Base-by-base conservation (phyloP, 2,113 vertebrate genomes). In the Merops nubicus region DNA sequence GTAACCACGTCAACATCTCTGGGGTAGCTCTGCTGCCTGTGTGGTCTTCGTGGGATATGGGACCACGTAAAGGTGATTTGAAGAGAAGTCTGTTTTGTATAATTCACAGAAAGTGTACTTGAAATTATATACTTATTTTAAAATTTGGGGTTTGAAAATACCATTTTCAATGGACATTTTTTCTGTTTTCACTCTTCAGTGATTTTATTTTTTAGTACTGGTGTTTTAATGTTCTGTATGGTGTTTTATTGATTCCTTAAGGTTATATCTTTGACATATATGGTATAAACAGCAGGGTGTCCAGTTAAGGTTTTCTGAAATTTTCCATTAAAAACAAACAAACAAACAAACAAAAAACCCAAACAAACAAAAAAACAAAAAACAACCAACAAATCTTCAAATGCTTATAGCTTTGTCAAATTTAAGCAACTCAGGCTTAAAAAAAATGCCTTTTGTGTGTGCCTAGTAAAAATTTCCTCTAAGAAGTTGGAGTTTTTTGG, bases 1-100 rank as follows among this genome's bases (percentile, higher is more conserved):
- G 13, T 23, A 7, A 15, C 38, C 42, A 5, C 2, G 2, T 2
- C 8, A 56, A 15, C 7, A 4, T 8, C 21, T 29, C 28, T 19
- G 47, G 2, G 64, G 29, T 36, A 91, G 36, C 76, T 60, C 79
- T 76, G 81, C 45, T 40, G 8, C 12, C 40, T 1, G 0, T 11
- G 12, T 5, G n/a, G 16, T 33, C 57, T 73, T 48, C 5, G 0
- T 10, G 42, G 54, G 31, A 26, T 42, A 0, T 0, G n/a, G 25
- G 3, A 25, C n/a, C 38, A 28, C 2, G 1, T 5, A 12, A 26
- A 33, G 40, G 17, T 5, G 63, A 2, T 34, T 29, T 9, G 10
- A 70, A 8, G 12, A 48, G 47, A 14, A 38, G 23, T 12, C 64
- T 42, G 10, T 14, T 60, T 59, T 13, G 2, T 31, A 21, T 25